These are phyloP conservation scores for Psittacula cyanocephala DNA, from an alignment of 2,113 vertebrate species.

Conservation along the genomic window DNA sequence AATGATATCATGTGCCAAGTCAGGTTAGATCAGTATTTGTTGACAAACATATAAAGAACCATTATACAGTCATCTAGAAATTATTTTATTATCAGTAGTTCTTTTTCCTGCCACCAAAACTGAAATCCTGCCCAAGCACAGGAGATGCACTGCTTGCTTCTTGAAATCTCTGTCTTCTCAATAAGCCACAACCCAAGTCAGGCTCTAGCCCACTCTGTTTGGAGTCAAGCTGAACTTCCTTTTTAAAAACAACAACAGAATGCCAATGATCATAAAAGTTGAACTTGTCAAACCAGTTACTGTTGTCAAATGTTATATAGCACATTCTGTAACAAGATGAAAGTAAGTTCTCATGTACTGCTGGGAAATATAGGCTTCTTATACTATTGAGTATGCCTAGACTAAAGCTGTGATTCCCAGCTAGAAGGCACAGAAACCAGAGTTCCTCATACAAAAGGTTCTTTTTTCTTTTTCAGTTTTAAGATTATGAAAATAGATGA, in stretches of 20 bases:
- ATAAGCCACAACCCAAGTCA: not conserved
- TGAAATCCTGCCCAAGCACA: not conserved
- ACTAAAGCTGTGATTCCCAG: not conserved
- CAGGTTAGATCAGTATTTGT: not conserved
- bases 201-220: not conserved
- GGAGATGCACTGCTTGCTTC: not conserved
- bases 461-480: not conserved
- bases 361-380: not conserved
- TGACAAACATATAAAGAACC: not conserved
- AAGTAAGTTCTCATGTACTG: not conserved
- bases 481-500: not conserved
- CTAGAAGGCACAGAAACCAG: not conserved
- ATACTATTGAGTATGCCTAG: not conserved
- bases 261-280: not conserved
- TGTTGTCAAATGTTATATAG: not conserved
- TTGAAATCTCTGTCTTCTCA: not conserved
- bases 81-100: not conserved
- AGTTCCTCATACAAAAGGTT: not conserved
- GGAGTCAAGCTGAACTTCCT: not conserved
- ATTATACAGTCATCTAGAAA: not conserved
- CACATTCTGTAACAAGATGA: not conserved
- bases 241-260: not conserved
- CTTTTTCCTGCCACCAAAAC: not conserved
- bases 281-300: not conserved
- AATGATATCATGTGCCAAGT: not conserved